Evolutionary conservation across 2,113 vertebrate genomes (phyloP).

Genomic region (Ageneiosus marmoratus): DNA sequence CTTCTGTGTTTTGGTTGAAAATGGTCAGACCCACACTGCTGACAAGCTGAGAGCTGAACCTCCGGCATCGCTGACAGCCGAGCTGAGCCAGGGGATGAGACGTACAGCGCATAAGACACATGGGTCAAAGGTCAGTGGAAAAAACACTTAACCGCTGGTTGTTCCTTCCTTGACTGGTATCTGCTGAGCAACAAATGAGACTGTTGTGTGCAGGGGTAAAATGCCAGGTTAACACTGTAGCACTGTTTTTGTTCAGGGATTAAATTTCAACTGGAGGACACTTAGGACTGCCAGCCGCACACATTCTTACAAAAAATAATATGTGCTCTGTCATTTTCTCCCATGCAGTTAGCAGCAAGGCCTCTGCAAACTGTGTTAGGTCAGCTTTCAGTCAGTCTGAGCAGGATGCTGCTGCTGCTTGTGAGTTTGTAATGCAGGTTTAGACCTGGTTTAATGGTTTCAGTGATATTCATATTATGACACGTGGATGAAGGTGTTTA

Average conservation of each 20-base stretch:
- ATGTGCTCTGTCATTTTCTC: constrained; percentile 43
- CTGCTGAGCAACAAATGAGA: constrained; percentile 64
- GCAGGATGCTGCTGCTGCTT: constrained; percentile 2
- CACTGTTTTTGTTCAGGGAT: constrained; percentile 49
- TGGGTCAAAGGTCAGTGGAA: constrained; percentile 64
- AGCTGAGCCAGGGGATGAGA: constrained; percentile 46
- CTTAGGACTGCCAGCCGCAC: constrained; percentile 6
- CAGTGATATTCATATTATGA: background rate
- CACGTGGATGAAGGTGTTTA: background rate
- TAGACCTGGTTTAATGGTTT: constrained; percentile 16
- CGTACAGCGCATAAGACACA: constrained; percentile 36
- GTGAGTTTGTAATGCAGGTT: background rate
- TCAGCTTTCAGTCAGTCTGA: constrained; percentile 12
- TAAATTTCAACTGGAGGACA: constrained; percentile 53
- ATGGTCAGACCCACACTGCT: constrained; percentile 39
- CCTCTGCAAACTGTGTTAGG: constrained; percentile 40
- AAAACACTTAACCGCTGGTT: constrained; percentile 64
- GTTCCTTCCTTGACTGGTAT: constrained; percentile 62
- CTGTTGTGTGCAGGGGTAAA: constrained; percentile 54
- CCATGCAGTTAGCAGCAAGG: constrained; percentile 26
- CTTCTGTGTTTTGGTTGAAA: background rate
- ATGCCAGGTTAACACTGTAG: constrained; percentile 50
- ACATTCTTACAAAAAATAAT: constrained; percentile 39
- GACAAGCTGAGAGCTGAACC: constrained; percentile 59
- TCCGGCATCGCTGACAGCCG: constrained; percentile 60